Conservation (phyloP, 2,888 invertebrate genomes). For the Ferdinandea cuprea region DNA sequence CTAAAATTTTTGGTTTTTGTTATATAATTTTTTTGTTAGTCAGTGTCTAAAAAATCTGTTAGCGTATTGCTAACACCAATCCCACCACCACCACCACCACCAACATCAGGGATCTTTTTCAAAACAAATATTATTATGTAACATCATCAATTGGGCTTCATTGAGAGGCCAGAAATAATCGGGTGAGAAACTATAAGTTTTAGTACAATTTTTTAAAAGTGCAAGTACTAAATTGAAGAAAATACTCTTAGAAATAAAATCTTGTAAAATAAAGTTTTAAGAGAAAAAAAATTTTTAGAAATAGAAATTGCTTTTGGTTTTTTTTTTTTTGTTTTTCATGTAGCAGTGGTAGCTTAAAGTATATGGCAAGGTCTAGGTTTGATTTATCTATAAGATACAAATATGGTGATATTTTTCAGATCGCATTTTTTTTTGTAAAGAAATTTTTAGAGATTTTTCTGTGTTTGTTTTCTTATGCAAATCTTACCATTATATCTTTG, state of each 20-base stretch:
- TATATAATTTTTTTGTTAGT: constrained; percentile 25
- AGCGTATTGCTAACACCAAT: constrained; percentile 33
- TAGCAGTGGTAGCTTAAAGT: constrained; percentile 56
- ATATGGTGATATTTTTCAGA: constrained; percentile 29
- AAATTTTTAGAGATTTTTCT: constrained; percentile 8
- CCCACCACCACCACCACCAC: constrained; percentile 54
- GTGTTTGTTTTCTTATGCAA: constrained; percentile 50
- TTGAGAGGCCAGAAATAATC: neutral
- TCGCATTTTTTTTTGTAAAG: constrained; percentile 24
- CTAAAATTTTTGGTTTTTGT: too few species aligned
- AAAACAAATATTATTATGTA: constrained; percentile 11
- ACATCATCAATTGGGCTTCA: constrained; percentile 30
- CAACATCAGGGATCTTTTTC: constrained; percentile 48
- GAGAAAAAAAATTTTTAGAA: constrained; percentile 11
- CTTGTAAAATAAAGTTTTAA: constrained; percentile 11
- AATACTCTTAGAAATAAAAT: constrained; percentile 2
- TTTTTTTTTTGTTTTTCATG: constrained; percentile 22
- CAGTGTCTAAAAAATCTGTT: constrained; percentile 24
- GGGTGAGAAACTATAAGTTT: neutral
- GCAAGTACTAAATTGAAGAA: constrained; percentile 20
- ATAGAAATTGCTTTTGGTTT: constrained; percentile 8
- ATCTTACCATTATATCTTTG: constrained; percentile 82
- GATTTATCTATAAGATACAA: constrained; percentile 32
- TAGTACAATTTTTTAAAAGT: constrained; percentile 37
- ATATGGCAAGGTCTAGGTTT: constrained; percentile 71